Conservation (phyloP, 2,888 invertebrate species). For the Spilosoma lubricipeda region DNA sequence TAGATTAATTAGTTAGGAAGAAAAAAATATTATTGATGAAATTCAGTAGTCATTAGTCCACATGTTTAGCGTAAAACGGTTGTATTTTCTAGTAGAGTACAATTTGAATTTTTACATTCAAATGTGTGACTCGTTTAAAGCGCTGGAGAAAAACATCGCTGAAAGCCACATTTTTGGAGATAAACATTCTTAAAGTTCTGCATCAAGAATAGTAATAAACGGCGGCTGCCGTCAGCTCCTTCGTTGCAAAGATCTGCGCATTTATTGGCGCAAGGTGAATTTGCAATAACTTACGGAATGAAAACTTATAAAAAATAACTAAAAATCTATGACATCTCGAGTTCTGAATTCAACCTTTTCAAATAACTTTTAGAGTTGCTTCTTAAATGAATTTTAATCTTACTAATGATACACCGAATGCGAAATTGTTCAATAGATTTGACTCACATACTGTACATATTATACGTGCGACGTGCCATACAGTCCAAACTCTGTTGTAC, state of each 20-base stretch:
- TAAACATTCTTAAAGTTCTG: constrained; percentile 29
- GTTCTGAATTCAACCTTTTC: too few species aligned
- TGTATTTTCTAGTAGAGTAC: constrained; percentile 33
- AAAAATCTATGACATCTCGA: too few species aligned
- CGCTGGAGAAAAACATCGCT: constrained; percentile 23
- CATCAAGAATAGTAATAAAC: constrained; percentile 19
- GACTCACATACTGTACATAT: too few species aligned
- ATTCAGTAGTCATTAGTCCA: constrained; percentile 20
- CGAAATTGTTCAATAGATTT: not conserved
- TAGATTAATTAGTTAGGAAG: too few species aligned
- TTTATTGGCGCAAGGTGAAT: not conserved
- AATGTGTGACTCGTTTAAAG: constrained; percentile 35
- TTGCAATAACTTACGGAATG: not conserved
- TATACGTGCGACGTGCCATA: too few species aligned
- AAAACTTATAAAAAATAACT: not conserved
- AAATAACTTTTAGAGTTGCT: too few species aligned
- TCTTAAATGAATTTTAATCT: too few species aligned
- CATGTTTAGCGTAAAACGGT: constrained; percentile 25
- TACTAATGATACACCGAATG: not conserved
- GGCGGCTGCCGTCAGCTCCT: constrained; percentile 4
- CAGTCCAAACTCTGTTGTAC: too few species aligned
- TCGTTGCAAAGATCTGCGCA: not conserved
- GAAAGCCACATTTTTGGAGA: constrained; percentile 17
- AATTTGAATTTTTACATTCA: constrained; percentile 39
- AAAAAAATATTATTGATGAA: too few species aligned